These are phyloP conservation scores for Biston stratarius DNA, from an alignment of 2,888 invertebrate genomes.

Conservation along the genomic window DNA sequence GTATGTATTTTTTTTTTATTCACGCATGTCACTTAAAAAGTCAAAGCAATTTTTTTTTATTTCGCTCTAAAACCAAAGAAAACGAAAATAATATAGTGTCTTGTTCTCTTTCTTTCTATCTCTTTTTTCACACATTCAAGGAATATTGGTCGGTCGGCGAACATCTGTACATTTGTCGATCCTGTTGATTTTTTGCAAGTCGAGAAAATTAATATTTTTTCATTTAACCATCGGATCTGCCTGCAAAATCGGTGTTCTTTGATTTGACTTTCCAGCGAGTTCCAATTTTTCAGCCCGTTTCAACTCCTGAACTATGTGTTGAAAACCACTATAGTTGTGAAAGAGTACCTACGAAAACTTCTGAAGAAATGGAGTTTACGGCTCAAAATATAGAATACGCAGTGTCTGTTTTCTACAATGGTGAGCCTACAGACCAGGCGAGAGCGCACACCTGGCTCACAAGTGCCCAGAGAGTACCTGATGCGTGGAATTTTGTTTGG, in stretches of 20 bases:
- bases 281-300: background rate
- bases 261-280: background rate
- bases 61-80: no score
- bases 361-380: slow-evolving; percentile 86
- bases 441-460: slow-evolving; percentile 95
- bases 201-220: background rate
- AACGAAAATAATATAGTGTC: no score
- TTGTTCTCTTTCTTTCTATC: no score
- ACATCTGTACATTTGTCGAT: background rate
- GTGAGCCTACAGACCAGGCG: slow-evolving; percentile 88
- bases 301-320: slow-evolving; percentile 18
- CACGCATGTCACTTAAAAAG: no score
- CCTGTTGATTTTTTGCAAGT: slow-evolving; percentile 6
- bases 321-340: slow-evolving; percentile 8
- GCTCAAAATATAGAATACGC: slow-evolving; percentile 89
- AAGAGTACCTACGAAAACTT: slow-evolving; percentile 1
- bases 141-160: no score
- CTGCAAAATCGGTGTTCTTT: background rate
- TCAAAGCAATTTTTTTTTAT: no score
- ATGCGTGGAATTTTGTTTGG: slow-evolving; percentile 98
- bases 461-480: slow-evolving; percentile 92
- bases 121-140: no score
- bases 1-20: no score
- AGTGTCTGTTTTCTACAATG: slow-evolving; percentile 89
- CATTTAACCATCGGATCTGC: no score